A percentile compares a stretch with the other conserved stretches of the same genome.
Evolutionary conservation across 2,113 vertebrate species (phyloP).

Genomic region (Anarhynchus alexandrinus): DNA sequence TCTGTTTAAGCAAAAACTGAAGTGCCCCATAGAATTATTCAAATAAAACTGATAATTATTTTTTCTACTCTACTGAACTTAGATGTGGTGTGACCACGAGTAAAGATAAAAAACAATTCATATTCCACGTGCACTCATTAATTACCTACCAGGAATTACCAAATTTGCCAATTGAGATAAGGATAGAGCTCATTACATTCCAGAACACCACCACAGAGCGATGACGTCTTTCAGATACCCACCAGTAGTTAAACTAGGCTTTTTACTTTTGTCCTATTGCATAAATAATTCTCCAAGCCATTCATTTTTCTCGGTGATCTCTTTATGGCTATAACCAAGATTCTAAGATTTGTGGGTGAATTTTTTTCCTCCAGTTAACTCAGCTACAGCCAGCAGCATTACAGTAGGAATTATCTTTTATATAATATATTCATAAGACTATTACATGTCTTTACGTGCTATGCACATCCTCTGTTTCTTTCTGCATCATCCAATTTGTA

Average conservation of each 20-base stretch:
- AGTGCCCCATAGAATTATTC: background rate
- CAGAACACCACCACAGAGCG: background rate
- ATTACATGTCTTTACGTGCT: background rate
- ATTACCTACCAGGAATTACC: background rate
- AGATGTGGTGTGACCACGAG: background rate
- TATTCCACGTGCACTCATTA: background rate
- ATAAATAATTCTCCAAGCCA: background rate
- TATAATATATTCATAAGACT: background rate
- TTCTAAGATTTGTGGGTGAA: background rate
- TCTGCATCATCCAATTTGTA: background rate
- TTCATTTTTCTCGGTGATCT: background rate
- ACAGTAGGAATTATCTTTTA: background rate
- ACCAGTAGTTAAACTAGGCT: background rate
- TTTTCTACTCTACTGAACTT: background rate
- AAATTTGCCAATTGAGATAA: background rate
- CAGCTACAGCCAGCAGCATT: background rate
- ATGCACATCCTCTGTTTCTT: background rate
- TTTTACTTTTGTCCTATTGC: background rate
- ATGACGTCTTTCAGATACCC: background rate
- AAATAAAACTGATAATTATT: background rate
- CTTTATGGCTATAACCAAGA: background rate
- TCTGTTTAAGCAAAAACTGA: background rate
- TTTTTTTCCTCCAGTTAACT: background rate
- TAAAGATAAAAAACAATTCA: background rate
- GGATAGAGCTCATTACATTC: background rate